Base-by-base conservation (phyloP, 2,888 invertebrate species). In the Cryptops parisi region DNA sequence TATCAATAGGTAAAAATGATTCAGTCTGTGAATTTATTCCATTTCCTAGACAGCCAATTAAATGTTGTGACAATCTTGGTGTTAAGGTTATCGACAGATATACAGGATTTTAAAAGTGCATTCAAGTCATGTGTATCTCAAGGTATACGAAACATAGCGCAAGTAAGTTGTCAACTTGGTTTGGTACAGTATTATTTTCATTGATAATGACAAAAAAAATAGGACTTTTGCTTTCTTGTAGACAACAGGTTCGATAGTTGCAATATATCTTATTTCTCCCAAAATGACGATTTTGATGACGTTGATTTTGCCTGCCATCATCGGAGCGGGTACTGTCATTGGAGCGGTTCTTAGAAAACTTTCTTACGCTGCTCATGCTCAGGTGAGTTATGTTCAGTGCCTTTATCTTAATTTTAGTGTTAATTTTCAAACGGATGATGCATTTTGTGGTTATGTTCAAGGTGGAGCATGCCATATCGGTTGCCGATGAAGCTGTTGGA, bases 51-150 rank as follows among this genome's bases (percentile, higher is more conserved):
- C n/a, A n/a, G n/a, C n/a, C n/a, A n/a, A n/a, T n/a, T 22, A 25
- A 53, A 53, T 55, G 40, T 72, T 75, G 53, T 68, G n/a, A n/a
- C n/a, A n/a, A n/a, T n/a, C n/a, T n/a, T n/a, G n/a, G n/a, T 12
- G 15, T 12, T 38, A 12, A 83, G 87, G 62, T 71, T 96, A 57
- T 93, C 93, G 24, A 79, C 84, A 45, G 96, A 97, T 71, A 82
- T 96, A 6, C 94, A 97, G 68, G 94, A 96, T 65, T 96, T 97
- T 67, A 97, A 97, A 71, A 90, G 93, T 62, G 84, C 88, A 1
- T 96, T 97, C 66, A 97, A 97, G 67, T 80, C 85, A 64, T 84
- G 85, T 23, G 80, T 97, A 45, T 87, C 94, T 1, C 93, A 93
- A 63, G 96, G 96, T 1, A 69, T 97, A 26, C 74, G 90, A 54